Base-by-base conservation (phyloP, 2,888 invertebrate species). In the Molanna angustata region DNA sequence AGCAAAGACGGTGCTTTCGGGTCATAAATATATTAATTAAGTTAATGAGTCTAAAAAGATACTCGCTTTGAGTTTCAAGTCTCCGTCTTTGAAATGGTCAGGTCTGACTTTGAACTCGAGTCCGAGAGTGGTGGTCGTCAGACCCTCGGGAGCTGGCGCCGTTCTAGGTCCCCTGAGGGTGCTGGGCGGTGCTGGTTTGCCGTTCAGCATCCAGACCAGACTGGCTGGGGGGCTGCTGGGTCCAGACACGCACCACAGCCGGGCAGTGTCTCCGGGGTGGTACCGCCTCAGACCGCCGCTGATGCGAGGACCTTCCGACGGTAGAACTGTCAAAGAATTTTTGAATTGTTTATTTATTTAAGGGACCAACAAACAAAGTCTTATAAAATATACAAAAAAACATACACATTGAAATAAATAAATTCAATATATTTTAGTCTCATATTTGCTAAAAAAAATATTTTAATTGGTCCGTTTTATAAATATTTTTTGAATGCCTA, bases 71-170 rank as follows among this genome's bases (percentile, higher is more conserved):
- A 88, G 73, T 70, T 87, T 87, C 81, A 88, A 81, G 68, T 86
- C 86, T 54, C 86, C 85, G 54, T 79, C 73, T 63, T 80, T 79
- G 71, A 87, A 87, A 69, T 88, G 86, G 64, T 83, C 80, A 62
- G 78, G 76, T 47, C 79, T 78, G 44, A 86, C 85, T 58, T 78
- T 77, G 69, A 88, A 87, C 65, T 86, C 82, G 57, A 88, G 70
- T 20, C 85, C 85, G 52, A 86, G 69, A 43, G 80, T 76, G 1
- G 85, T 80, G 11, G 84, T 84, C 68, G 86, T 84, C 51, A 87
- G 72, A 13, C 83, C 82, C 61, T 83, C 82, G 3, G 56, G 20
- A 11, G 1, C 79, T 71, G 11, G 80, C 80, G 16, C 77, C 74
- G 31, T 78, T 67, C 21, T 77, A 70, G 81, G 83, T 21, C 79